Percentiles rank a stretch among this genome's conserved stretches.
Conservation (phyloP, 2,888 invertebrate species). For the Ferdinandea cuprea region DNA sequence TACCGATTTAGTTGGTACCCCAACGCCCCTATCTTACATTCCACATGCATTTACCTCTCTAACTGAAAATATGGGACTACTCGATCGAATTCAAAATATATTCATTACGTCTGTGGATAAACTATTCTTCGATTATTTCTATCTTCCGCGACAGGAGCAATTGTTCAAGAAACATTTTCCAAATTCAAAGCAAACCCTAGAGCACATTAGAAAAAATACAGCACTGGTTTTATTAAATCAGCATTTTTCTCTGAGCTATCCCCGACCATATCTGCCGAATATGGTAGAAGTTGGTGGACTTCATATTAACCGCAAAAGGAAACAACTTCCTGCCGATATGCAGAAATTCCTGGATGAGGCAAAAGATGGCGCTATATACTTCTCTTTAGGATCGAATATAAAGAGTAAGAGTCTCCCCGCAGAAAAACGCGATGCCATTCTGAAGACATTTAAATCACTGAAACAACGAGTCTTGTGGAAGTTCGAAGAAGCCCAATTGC, state of each 20-base stretch:
- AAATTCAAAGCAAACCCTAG: constrained; percentile 77
- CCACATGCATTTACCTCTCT: constrained; percentile 78
- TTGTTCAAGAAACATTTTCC: constrained; percentile 79
- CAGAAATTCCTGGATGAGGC: constrained; percentile 82
- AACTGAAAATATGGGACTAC: constrained; percentile 81
- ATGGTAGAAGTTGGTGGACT: constrained; percentile 83
- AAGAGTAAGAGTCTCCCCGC: constrained; percentile 78
- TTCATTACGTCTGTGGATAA: constrained; percentile 77
- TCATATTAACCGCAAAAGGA: constrained; percentile 80
- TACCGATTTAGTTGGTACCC: constrained; percentile 80
- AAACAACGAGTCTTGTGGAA: constrained; percentile 83
- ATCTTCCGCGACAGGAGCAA: constrained; percentile 79
- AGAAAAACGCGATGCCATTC: constrained; percentile 77
- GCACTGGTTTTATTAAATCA: constrained; percentile 81
- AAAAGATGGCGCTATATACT: constrained; percentile 83
- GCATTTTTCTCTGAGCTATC: constrained; percentile 80
- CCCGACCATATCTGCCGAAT: constrained; percentile 82
- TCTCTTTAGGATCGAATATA: constrained; percentile 83
- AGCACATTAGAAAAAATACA: constrained; percentile 78
- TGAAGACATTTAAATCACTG: constrained; percentile 78
- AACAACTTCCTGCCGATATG: constrained; percentile 80
- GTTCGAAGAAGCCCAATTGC: constrained; percentile 80
- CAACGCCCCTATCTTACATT: constrained; percentile 81
- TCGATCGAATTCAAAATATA: constrained; percentile 80
- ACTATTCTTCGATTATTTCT: constrained; percentile 76